phyloP scores from a whole-genome alignment of 1,140 invertebrate species.

The Wiebesia pumilae region DNA sequence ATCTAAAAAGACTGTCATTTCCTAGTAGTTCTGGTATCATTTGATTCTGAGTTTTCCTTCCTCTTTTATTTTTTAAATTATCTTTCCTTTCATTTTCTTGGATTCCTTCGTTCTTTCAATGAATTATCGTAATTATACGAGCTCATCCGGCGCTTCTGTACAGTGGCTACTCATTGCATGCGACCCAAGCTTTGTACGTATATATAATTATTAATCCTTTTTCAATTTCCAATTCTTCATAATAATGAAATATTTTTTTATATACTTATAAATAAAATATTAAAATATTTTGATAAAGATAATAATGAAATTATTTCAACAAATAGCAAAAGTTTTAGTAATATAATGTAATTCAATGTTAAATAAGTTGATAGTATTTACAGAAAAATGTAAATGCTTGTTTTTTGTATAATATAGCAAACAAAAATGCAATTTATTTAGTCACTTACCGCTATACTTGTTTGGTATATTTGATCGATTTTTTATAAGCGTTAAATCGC shows the following conservation, averaged over 20 bases:
- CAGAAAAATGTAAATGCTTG: too few species aligned
- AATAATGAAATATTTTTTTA: not conserved
- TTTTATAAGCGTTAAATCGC: not conserved
- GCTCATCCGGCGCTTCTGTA: slow-evolving; percentile 36
- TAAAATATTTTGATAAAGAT: too few species aligned
- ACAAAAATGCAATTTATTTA: too few species aligned
- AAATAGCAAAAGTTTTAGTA: too few species aligned
- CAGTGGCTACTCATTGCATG: not conserved
- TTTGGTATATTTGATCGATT: not conserved
- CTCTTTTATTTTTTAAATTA: slow-evolving; percentile 18
- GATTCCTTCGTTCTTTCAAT: slow-evolving; percentile 1
- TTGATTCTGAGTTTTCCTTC: not conserved
- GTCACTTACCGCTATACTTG: too few species aligned
- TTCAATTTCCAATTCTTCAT: not conserved
- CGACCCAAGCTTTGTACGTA: not conserved
- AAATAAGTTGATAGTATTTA: too few species aligned
- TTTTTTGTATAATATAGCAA: too few species aligned
- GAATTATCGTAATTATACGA: slow-evolving; percentile 38
- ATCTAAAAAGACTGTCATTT: not conserved
- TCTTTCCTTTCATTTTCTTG: slow-evolving; percentile 35
- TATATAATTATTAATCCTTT: not conserved
- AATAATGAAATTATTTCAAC: too few species aligned
- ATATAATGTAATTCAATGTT: too few species aligned
- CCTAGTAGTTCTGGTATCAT: not conserved
- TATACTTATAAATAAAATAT: too few species aligned